Evolutionary conservation across 2,797 vertebrate genomes (phyloP).

Genomic region (Ctenosaura bakeri): DNA sequence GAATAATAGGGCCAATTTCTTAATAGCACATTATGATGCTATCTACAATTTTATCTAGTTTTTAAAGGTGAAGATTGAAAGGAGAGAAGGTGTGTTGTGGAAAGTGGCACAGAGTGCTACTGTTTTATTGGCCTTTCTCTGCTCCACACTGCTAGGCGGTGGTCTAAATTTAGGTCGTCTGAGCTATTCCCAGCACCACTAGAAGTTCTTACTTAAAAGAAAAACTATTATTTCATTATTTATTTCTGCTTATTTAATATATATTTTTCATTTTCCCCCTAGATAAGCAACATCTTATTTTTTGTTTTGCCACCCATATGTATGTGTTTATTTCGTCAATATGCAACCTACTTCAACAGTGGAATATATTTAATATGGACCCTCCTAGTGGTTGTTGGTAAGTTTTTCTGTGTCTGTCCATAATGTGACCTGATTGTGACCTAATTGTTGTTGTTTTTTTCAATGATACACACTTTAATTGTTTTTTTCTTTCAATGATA

Average conservation of each 20-base stretch:
- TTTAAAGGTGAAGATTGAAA: background rate
- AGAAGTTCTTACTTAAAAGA: background rate
- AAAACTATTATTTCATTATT: conserved; percentile 17
- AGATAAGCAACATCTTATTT: conserved; percentile 99
- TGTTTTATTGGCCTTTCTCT: background rate
- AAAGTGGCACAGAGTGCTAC: too few species aligned
- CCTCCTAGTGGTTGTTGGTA: conserved; percentile 97
- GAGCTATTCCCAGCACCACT: background rate
- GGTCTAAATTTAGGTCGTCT: too few species aligned
- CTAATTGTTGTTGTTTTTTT: conserved; percentile 39
- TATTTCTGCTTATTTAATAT: conserved; percentile 46
- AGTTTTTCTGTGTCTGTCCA: conserved; percentile 75
- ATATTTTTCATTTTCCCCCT: conserved; percentile 71
- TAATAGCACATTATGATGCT: background rate
- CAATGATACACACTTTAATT: conserved; percentile 34
- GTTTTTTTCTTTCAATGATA: background rate
- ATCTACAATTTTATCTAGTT: background rate
- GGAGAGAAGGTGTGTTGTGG: background rate
- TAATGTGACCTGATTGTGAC: conserved; percentile 9
- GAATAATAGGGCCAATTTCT: background rate
- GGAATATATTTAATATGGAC: conserved; percentile 99
- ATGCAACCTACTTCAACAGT: conserved; percentile 97
- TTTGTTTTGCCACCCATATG: conserved; percentile 97
- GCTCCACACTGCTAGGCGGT: background rate
- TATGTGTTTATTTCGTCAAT: conserved; percentile 97